Conservation (phyloP, 2,113 vertebrate genomes). For the Donacobius atricapilla region DNA sequence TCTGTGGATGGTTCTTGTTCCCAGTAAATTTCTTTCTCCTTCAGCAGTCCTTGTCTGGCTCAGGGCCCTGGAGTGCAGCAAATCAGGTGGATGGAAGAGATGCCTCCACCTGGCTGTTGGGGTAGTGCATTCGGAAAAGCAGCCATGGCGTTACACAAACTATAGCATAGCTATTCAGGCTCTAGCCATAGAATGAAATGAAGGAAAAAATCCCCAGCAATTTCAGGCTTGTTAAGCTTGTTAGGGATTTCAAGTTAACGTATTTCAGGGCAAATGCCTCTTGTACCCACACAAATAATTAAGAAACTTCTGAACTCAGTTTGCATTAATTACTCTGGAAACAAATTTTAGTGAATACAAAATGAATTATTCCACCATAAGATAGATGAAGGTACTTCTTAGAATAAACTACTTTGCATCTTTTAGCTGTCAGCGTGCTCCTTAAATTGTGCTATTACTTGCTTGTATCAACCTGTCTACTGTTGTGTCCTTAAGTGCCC, state of each 20-base stretch:
- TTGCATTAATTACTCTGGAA: constrained; percentile 18
- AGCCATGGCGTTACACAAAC: not conserved
- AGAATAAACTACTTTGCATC: constrained; percentile 48
- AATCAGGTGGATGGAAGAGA: not conserved
- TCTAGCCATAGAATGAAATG: not conserved
- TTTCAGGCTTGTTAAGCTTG: constrained; percentile 6
- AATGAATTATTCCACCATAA: constrained; percentile 21
- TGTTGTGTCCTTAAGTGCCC: constrained; percentile 40
- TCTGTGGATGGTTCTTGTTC: not conserved
- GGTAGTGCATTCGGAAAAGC: not conserved
- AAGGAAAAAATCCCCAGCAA: not conserved
- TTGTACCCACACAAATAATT: constrained; percentile 8
- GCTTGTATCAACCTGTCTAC: constrained; percentile 33
- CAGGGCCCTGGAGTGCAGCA: not conserved
- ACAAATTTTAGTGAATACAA: constrained; percentile 4
- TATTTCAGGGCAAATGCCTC: not conserved
- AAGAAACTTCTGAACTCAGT: not conserved
- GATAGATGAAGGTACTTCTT: not conserved
- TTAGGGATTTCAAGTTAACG: not conserved
- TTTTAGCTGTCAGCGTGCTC: constrained; percentile 5
- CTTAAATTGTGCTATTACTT: not conserved
- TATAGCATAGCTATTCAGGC: not conserved
- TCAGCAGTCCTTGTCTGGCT: not conserved
- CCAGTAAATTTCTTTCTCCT: not conserved
- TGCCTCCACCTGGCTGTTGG: not conserved